Percentiles rank a stretch among this genome's conserved stretches.
Conservation (phyloP, 2,888 invertebrate species). For the Philaethria dido region DNA sequence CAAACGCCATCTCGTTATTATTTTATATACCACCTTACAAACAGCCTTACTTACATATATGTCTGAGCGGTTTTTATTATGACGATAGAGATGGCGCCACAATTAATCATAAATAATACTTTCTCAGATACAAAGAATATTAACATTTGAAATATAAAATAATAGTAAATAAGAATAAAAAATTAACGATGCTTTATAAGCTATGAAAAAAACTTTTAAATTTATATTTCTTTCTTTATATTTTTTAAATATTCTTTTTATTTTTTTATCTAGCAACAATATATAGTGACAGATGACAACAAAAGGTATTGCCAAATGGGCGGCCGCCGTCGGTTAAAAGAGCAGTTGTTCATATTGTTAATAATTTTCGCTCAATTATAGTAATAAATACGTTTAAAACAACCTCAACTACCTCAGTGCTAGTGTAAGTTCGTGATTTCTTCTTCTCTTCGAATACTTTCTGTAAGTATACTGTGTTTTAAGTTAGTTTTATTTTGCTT, state of each 20-base stretch:
- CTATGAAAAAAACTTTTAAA: too few relatives aligned
- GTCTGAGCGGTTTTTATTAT: neutral
- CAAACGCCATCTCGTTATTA: neutral
- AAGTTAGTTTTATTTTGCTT: constrained; percentile 50
- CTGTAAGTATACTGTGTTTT: constrained; percentile 63
- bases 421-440: constrained; percentile 54
- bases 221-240: neutral
- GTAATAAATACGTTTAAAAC: constrained; percentile 17
- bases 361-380: constrained; percentile 24
- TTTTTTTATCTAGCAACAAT: constrained; percentile 21
- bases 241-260: neutral
- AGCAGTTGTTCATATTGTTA: constrained; percentile 23
- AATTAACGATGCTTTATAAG: neutral
- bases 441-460: constrained; percentile 53
- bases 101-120: neutral
- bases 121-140: neutral
- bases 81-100: neutral
- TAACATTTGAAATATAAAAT: neutral
- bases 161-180: neutral
- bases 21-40: neutral
- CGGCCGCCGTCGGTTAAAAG: constrained; percentile 23
- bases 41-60: too few relatives aligned
- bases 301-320: constrained; percentile 30
- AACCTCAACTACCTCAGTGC: constrained; percentile 51
- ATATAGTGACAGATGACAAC: constrained; percentile 28